Percentiles rank a stretch among this genome's conserved stretches.
Evolutionary conservation across 2,797 vertebrate genomes (phyloP).

Genomic region (Cynodonichthys magdalenae): DNA sequence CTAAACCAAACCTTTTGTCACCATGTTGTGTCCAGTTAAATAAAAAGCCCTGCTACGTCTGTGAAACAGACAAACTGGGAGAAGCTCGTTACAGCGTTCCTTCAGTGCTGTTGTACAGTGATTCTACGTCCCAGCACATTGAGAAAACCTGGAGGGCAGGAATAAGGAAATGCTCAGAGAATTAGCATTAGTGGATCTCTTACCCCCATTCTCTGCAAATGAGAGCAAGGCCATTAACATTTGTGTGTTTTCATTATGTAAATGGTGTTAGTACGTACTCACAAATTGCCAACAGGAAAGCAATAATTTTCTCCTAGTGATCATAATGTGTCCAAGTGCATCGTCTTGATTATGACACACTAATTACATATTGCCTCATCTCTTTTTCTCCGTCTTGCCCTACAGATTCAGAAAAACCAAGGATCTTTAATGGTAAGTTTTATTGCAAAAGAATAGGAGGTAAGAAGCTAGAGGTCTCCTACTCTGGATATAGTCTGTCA

Average conservation of each 20-base stretch:
- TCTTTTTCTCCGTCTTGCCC: conserved; percentile 64
- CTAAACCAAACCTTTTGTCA: neutral
- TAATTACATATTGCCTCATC: conserved; percentile 97
- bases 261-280: conserved; percentile 99
- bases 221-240: conserved; percentile 98
- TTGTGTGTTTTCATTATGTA: conserved; percentile 99
- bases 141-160: conserved; percentile 95
- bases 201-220: conserved; percentile 95
- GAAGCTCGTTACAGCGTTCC: conserved; percentile 30
- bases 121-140: conserved; percentile 71
- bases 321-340: conserved; percentile 99
- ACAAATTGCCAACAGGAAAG: conserved; percentile 99
- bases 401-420: conserved; percentile 99
- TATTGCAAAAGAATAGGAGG: conserved; percentile 81
- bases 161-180: conserved; percentile 90
- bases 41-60: conserved; percentile 32
- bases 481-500: conserved; percentile 85
- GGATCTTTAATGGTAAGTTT: conserved; percentile 99
- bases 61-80: conserved; percentile 24
- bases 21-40: neutral
- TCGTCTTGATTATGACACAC: conserved; percentile 99
- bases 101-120: conserved; percentile 41
- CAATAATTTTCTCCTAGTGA: conserved; percentile 98
- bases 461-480: conserved; percentile 64
- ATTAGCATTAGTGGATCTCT: conserved; percentile 95